These are phyloP conservation scores for Lerema accius DNA, from an alignment of 1,140 invertebrate species.

Conservation along the genomic window DNA sequence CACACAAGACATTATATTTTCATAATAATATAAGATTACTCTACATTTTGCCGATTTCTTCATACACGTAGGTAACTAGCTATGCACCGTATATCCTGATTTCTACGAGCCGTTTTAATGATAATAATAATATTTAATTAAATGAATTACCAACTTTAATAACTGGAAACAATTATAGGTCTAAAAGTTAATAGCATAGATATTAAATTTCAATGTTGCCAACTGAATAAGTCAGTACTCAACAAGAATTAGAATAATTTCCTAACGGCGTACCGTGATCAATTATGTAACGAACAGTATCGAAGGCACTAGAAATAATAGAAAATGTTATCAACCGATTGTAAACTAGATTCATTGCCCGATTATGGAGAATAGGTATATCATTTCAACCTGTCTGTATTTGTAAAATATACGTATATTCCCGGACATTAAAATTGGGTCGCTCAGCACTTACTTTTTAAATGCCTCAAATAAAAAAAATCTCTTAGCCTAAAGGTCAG, in stretches of 20 bases:
- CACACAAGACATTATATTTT: too few species aligned
- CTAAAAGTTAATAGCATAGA: not conserved
- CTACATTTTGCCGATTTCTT: too few species aligned
- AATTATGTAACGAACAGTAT: slow-evolving; percentile 13
- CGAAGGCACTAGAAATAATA: slow-evolving; percentile 8
- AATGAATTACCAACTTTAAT: not conserved
- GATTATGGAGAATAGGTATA: too few species aligned
- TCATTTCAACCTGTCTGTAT: too few species aligned
- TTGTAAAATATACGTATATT: too few species aligned
- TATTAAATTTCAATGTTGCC: slow-evolving; percentile 5
- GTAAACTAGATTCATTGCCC: too few species aligned
- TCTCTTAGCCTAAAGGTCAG: too few species aligned
- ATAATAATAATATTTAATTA: not conserved
- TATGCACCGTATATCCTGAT: not conserved
- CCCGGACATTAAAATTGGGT: too few species aligned
- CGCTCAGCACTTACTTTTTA: too few species aligned
- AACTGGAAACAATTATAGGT: not conserved
- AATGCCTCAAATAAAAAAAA: too few species aligned
- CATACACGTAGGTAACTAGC: too few species aligned
- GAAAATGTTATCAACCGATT: not conserved
- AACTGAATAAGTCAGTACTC: slow-evolving; percentile 11
- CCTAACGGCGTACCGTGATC: slow-evolving; percentile 7
- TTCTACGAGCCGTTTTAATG: not conserved
- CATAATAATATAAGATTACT: too few species aligned
- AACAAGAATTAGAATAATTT: slow-evolving; percentile 18